Conservation (phyloP, 2,113 vertebrate genomes). For the Ursus arctos region DNA sequence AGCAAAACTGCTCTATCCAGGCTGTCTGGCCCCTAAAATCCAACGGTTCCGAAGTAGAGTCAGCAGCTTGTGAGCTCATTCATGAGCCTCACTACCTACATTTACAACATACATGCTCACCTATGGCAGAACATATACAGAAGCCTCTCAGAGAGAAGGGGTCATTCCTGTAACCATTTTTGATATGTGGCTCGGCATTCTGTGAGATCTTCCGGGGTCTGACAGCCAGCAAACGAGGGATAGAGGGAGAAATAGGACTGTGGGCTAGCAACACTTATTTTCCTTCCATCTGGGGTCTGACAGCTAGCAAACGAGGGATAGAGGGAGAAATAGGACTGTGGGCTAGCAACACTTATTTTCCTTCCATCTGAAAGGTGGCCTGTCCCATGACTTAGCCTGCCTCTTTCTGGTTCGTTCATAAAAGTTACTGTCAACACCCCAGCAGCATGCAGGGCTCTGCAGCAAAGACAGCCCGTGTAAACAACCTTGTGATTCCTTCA, state of each 20-base stretch:
- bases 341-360: slow-evolving; percentile 22
- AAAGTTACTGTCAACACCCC: slow-evolving; percentile 71
- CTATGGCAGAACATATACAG: neutral
- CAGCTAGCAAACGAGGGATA: slow-evolving; percentile 7
- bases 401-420: slow-evolving; percentile 31
- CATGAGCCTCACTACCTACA: neutral
- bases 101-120: neutral
- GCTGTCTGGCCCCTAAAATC: neutral
- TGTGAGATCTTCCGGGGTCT: slow-evolving; percentile 43
- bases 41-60: neutral
- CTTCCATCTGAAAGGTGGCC: neutral
- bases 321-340: neutral
- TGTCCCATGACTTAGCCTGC: neutral
- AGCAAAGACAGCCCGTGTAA: slow-evolving; percentile 84
- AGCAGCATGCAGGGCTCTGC: slow-evolving; percentile 80
- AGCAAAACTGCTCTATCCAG: neutral
- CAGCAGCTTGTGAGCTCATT: neutral
- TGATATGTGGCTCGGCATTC: slow-evolving; percentile 60
- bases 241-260: no score
- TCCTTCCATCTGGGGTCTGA: neutral
- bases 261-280: no score
- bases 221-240: neutral
- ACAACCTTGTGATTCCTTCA: slow-evolving; percentile 78
- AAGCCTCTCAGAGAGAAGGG: neutral
- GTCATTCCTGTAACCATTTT: slow-evolving; percentile 57